Evolutionary conservation across 2,888 invertebrate species (phyloP).

Genomic region (Calameuta pallipes): DNA sequence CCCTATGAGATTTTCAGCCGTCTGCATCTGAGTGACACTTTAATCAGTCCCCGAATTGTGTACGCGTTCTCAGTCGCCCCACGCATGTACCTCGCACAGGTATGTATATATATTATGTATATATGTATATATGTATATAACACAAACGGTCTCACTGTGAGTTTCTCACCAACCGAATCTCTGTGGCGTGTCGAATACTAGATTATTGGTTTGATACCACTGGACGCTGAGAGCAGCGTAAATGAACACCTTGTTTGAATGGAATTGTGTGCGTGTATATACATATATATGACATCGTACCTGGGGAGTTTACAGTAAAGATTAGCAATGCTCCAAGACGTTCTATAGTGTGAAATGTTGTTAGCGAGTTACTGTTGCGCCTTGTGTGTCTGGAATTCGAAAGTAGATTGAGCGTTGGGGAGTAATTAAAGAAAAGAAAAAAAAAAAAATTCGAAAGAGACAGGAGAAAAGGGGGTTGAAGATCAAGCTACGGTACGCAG

Average conservation of each 20-base stretch:
- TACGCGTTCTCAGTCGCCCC: neutral
- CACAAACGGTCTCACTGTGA: neutral
- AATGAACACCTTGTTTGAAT: neutral
- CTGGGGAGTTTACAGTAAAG: neutral
- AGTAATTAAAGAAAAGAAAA: neutral
- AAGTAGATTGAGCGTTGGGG: neutral
- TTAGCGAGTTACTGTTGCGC: neutral
- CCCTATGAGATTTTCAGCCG: neutral
- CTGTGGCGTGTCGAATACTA: neutral
- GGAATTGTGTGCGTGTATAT: neutral
- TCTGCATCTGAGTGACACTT: slow-evolving; percentile 34
- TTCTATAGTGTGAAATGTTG: neutral
- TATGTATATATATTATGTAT: neutral
- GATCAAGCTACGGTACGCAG: neutral
- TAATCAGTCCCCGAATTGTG: slow-evolving; percentile 26
- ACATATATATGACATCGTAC: no score
- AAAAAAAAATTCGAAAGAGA: neutral
- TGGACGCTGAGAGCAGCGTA: neutral
- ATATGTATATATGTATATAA: neutral
- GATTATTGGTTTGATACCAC: neutral
- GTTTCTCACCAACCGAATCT: neutral
- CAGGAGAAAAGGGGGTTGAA: neutral
- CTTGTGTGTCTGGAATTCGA: neutral
- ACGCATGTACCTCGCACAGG: neutral
- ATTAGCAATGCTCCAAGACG: neutral